Evolutionary conservation across 2,113 vertebrate genomes (phyloP).

Genomic region (Heloderma charlesbogerti): DNA sequence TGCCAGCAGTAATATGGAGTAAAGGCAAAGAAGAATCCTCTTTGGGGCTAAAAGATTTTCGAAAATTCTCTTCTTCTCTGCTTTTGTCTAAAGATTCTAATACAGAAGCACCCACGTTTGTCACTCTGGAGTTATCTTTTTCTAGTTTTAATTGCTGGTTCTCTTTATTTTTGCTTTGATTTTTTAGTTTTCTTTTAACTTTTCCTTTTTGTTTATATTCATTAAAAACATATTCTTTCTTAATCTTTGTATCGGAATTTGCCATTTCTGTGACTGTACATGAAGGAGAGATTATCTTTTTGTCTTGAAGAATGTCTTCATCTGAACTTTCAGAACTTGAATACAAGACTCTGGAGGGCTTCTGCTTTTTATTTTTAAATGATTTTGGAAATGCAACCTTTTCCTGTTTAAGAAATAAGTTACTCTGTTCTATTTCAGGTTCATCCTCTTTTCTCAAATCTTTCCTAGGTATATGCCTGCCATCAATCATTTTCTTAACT

Average conservation of each 20-base stretch:
- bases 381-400: conserved; percentile 83
- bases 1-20: conserved; percentile 91
- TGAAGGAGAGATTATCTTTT: conserved; percentile 81
- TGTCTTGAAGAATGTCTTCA: conserved; percentile 87
- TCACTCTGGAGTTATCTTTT: conserved; percentile 90
- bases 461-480: conserved; percentile 90
- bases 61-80: conserved; percentile 93
- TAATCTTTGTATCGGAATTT: conserved; percentile 83
- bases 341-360: conserved; percentile 85
- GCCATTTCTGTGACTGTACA: conserved; percentile 86
- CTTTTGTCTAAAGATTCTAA: conserved; percentile 88
- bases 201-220: conserved; percentile 97
- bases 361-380: conserved; percentile 91
- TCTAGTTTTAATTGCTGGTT: conserved; percentile 92
- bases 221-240: conserved; percentile 85
- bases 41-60: conserved; percentile 95
- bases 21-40: conserved; percentile 96
- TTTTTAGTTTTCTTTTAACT: conserved; percentile 95
- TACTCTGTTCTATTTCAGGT: conserved; percentile 86
- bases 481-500: conserved; percentile 90
- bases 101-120: conserved; percentile 79
- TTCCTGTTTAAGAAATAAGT: conserved; percentile 86
- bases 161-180: conserved; percentile 97
- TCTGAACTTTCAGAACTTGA: conserved; percentile 95
- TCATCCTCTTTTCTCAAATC: conserved; percentile 89